Percentiles rank a stretch among this genome's conserved stretches.
Conservation (phyloP, 2,113 vertebrate genomes). For the Dipodomys stephensi region DNA sequence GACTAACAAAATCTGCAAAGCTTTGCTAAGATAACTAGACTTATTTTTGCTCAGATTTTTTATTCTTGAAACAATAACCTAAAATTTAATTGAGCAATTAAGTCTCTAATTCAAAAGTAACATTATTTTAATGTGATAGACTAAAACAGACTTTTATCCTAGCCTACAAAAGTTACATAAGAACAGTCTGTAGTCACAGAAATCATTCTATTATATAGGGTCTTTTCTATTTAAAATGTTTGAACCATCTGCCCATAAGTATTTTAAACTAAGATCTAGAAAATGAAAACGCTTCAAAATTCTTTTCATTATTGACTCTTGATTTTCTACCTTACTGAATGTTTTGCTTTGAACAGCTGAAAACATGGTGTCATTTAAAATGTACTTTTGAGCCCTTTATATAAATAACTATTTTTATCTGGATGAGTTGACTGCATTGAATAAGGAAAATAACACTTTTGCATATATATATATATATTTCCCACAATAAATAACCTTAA, state of each 20-base stretch:
- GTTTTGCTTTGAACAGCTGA: slow-evolving; percentile 41
- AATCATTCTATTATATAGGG: slow-evolving; percentile 68
- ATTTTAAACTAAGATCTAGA: slow-evolving; percentile 62
- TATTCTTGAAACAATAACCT: slow-evolving; percentile 50
- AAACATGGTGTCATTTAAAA: background rate
- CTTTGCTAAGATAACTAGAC: background rate
- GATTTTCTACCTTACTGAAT: slow-evolving; percentile 2
- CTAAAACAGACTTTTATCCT: slow-evolving; percentile 59
- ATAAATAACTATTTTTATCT: background rate
- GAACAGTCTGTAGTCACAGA: slow-evolving; percentile 72
- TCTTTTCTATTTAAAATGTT: slow-evolving; percentile 73
- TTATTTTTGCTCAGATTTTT: background rate
- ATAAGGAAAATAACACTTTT: background rate
- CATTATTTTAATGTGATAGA: slow-evolving; percentile 48
- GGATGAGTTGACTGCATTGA: slow-evolving; percentile 19
- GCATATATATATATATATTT: background rate
- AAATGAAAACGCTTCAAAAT: slow-evolving; percentile 67
- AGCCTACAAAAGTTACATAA: slow-evolving; percentile 63
- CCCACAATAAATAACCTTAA: background rate
- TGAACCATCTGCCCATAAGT: slow-evolving; percentile 65
- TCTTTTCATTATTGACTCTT: slow-evolving; percentile 49
- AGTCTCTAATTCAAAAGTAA: slow-evolving; percentile 55
- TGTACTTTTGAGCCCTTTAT: slow-evolving; percentile 27
- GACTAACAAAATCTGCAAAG: slow-evolving; percentile 1
- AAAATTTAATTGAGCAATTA: slow-evolving; percentile 54